A percentile compares a stretch with the other conserved stretches of the same genome.
phyloP scores from a whole-genome alignment of 2,113 vertebrate genomes.

The Phylloscopus trochilus region DNA sequence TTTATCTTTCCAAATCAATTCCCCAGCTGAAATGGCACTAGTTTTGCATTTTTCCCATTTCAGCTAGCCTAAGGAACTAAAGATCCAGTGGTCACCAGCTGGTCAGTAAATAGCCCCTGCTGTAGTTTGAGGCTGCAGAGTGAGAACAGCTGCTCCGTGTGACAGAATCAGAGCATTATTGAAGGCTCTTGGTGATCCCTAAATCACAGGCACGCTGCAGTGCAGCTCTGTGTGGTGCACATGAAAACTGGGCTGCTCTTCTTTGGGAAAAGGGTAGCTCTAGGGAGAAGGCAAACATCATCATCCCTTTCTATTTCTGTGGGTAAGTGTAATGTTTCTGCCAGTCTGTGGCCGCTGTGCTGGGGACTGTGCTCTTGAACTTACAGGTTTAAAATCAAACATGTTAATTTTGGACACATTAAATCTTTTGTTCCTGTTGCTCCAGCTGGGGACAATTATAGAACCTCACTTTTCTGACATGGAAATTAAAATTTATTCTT shows the following conservation, averaged over 20 bases:
- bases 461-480: background rate
- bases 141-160: background rate
- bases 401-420: background rate
- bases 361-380: background rate
- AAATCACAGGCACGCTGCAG: background rate
- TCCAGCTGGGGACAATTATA: background rate
- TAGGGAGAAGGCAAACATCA: background rate
- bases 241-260: background rate
- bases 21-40: background rate
- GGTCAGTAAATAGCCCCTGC: background rate
- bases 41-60: background rate
- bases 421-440: background rate
- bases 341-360: background rate
- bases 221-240: background rate
- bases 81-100: background rate
- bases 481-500: background rate
- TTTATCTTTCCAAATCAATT: background rate
- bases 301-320: background rate
- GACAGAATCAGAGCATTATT: background rate
- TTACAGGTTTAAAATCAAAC: background rate
- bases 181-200: background rate
- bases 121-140: rapidly evolving
- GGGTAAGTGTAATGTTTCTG: background rate
- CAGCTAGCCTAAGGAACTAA: background rate
- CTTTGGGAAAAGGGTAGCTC: background rate